Conservation (phyloP, 1,140 invertebrate species). For the Formica exsecta region DNA sequence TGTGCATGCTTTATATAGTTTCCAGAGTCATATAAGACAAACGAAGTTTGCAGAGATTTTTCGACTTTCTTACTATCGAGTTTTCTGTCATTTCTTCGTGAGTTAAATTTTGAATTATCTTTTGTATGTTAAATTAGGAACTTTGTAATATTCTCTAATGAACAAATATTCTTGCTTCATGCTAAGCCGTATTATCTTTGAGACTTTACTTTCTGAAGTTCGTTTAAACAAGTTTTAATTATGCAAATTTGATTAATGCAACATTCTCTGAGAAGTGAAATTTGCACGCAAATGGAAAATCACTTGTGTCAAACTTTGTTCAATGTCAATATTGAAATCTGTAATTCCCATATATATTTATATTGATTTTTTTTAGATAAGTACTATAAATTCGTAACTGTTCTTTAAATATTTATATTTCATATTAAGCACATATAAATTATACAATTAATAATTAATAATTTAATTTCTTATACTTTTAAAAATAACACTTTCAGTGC, state of each 20-base stretch:
- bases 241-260: conserved; percentile 43
- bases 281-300: conserved; percentile 36
- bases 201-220: conserved; percentile 27
- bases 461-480: not conserved
- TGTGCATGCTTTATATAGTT: conserved; percentile 4
- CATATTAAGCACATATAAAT: not conserved
- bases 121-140: not conserved
- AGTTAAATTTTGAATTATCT: conserved; percentile 5
- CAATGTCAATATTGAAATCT: conserved; percentile 22
- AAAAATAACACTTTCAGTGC: not conserved
- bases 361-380: conserved; percentile 1
- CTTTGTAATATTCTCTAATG: conserved; percentile 41
- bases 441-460: conserved; percentile 13
- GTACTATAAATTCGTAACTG: not conserved
- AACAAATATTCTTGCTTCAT: conserved; percentile 46
- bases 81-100: conserved; percentile 14
- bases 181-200: conserved; percentile 25
- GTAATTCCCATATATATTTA: conserved; percentile 9
- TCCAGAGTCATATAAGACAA: not conserved
- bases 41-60: conserved; percentile 16
- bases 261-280: conserved; percentile 18
- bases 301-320: not conserved
- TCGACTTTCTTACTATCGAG: conserved; percentile 26
- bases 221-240: conserved; percentile 40
- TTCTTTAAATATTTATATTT: not conserved